phyloP scores from a whole-genome alignment of 2,888 invertebrate genomes.

The Sarcophaga variegata region DNA sequence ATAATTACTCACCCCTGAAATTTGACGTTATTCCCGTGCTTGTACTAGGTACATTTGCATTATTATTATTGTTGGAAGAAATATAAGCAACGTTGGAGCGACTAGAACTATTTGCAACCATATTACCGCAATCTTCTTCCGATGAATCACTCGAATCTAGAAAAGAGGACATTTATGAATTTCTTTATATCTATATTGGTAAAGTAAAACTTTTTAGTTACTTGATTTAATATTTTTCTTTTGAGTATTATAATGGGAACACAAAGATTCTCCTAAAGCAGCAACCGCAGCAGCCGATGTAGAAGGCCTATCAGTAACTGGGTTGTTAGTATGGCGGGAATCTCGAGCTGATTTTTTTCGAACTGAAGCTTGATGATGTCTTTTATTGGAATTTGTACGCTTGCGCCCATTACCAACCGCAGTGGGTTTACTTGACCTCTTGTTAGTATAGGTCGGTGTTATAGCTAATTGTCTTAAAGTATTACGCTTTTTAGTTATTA shows the following conservation, averaged over 20 bases:
- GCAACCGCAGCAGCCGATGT: conserved; percentile 76
- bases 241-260: conserved; percentile 3
- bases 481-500: conserved; percentile 88
- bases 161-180: conserved; percentile 5
- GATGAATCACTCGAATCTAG: conserved; percentile 64
- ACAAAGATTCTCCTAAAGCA: conserved; percentile 16
- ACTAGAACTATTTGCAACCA: conserved; percentile 64
- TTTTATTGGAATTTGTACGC: conserved; percentile 34
- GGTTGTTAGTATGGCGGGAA: conserved; percentile 12
- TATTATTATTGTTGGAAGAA: conserved; percentile 66
- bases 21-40: conserved; percentile 84
- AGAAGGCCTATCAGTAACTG: conserved; percentile 74
- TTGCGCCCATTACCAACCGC: conserved; percentile 37
- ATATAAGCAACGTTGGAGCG: conserved; percentile 68
- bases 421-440: conserved; percentile 74
- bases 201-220: conserved; percentile 21
- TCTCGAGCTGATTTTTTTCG: conserved; percentile 18
- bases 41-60: conserved; percentile 86
- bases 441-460: conserved; percentile 82
- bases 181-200: background rate
- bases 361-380: conserved; percentile 39
- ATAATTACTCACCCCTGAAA: conserved; percentile 73
- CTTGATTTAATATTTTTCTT: conserved; percentile 49
- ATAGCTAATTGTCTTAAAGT: conserved; percentile 85
- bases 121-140: conserved; percentile 68